Evolutionary conservation across 2,797 vertebrate genomes (phyloP), one percentile per base, ranked within the genome.

Genomic region (Hoplostethus atlanticus): DNA sequence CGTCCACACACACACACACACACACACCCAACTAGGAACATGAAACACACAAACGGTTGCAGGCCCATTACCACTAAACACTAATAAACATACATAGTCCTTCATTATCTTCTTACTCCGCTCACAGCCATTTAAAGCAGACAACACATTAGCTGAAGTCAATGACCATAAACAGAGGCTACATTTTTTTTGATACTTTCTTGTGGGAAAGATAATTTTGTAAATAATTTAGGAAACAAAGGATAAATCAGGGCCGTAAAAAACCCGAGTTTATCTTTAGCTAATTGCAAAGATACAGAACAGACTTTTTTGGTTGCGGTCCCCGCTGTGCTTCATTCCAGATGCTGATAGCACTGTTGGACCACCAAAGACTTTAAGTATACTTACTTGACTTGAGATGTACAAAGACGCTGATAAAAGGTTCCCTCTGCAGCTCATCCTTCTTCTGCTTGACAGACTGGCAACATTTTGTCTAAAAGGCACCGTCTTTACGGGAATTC

Each of bases 331-430:
- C 82, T 89, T 73, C 91, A 89, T 94, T 94, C 93, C 94, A 93
- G 80, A 93, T 87, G 85, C 91, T 92, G 92, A 94, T 93, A 94
- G 84, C 79, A 72, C 74, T 69, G 58, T 81, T 77, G 84, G 94
- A 95, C 94, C 94, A 95, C 94, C 94, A 94, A 93, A 87, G 91
- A 85, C 81, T 89, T 87, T 72, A 88, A 92, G 88, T 89, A 87
- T 85, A 85, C 84, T 89, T 87, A 88, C 90, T 90, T 86, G 85
- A 89, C 84, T 90, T 75, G 64, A 83, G 85, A 91, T 91, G 92
- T 83, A 89, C 89, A 83, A 92, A 88, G 83, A 74, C 74, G 68
- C 67, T 75, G 90, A 95, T 91, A 92, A 93, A 89, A 77, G 77
- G 85, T 91, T 91, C 76, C 85, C 73, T 84, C 81, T 71, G 75